These are phyloP conservation scores for Eidolon dupreanum DNA, from an alignment of 2,797 vertebrate genomes.

Conservation along the genomic window DNA sequence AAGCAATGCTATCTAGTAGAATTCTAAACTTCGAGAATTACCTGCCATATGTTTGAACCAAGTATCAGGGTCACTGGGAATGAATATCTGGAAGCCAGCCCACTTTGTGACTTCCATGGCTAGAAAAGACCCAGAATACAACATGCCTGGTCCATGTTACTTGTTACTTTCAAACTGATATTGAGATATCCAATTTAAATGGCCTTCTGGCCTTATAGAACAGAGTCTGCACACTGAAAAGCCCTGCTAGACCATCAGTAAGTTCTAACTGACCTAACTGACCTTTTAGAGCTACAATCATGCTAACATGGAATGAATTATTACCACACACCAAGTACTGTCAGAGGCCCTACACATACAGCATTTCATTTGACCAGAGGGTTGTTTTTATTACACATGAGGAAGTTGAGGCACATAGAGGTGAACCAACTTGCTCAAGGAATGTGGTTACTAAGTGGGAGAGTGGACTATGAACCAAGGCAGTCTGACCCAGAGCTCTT, in stretches of 20 bases:
- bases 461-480: accelerated
- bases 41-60: background rate
- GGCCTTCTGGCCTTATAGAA: background rate
- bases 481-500: background rate
- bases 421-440: background rate
- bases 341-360: accelerated
- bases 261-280: background rate
- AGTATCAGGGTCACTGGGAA: background rate
- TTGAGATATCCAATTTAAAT: background rate
- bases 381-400: accelerated
- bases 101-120: accelerated
- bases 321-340: accelerated
- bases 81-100: background rate
- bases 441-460: background rate
- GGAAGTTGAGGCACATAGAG: background rate
- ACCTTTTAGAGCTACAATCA: background rate
- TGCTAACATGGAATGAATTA: accelerated
- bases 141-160: no score
- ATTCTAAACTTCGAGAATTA: background rate
- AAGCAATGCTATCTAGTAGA: background rate
- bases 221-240: background rate
- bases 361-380: accelerated
- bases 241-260: accelerated
- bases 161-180: background rate
- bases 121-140: background rate